Conservation (phyloP, 2,888 invertebrate species). For the Aphodius sticticus region DNA sequence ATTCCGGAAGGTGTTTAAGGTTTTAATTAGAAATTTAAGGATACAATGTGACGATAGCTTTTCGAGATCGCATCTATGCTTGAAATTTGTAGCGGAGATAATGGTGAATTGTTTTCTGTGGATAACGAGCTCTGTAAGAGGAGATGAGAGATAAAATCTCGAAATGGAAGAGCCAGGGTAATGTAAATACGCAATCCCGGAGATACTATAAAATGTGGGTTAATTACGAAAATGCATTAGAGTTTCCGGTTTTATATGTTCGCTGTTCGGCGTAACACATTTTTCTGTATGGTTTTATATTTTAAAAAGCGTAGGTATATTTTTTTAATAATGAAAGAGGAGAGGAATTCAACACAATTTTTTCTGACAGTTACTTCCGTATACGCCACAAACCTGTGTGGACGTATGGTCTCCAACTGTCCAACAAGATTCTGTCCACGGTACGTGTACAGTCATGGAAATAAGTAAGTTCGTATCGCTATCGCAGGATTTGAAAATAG, state of each 20-base stretch:
- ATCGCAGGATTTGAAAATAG: too few species aligned
- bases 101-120: not conserved
- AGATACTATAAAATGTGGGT: not conserved
- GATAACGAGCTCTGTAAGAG: not conserved
- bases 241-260: not conserved
- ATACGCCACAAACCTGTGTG: too few species aligned
- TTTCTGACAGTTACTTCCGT: too few species aligned
- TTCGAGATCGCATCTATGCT: not conserved
- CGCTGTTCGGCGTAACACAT: not conserved
- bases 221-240: not conserved
- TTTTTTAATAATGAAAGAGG: too few species aligned
- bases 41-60: not conserved
- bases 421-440: too few species aligned
- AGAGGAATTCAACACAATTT: too few species aligned
- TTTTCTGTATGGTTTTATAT: not conserved
- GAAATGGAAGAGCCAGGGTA: not conserved
- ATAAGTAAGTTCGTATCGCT: too few species aligned
- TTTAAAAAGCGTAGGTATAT: too few species aligned
- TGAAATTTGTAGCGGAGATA: not conserved
- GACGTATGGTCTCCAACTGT: too few species aligned
- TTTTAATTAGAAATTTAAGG: not conserved
- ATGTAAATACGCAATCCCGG: not conserved
- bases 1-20: not conserved
- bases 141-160: not conserved
- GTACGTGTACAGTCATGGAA: too few species aligned